Base-by-base conservation (phyloP, 1,140 invertebrate species). In the Dendroctonus ponderosae region DNA sequence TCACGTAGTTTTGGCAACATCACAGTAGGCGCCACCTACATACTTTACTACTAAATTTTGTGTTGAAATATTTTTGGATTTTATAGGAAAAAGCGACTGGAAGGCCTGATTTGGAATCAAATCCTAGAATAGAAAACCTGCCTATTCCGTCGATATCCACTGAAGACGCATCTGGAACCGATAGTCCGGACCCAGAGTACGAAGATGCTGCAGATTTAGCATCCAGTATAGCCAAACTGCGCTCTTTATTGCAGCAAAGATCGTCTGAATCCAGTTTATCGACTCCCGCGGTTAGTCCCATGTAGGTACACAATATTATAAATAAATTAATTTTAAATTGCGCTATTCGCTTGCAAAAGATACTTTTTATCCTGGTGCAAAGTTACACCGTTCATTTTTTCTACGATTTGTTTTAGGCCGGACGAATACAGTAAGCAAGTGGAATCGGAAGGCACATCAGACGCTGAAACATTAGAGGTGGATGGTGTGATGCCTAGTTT, bases 171-270 rank as follows among this genome's bases (percentile, higher is more conserved):
- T 53, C 61, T 7, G 68, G 51, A 39, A 62, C 59, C 6, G 80
- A 80, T 41, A 84, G 82, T 67, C 83, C 83, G 0, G 83, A 85
- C 72, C 87, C 86, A 0, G 82, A 89, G 69, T 89, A 89, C 73
- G 88, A 90, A 75, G 88, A 89, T 71, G 82, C 85, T 0, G 86
- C 87, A 3, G 87, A 89, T 76, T 84, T 90, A 66, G 87, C 87
- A 9, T 84, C 87, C 43, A 88, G 86, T 41, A 89, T 89, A 70
- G 88, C 87, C n/a, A 87, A 88, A 73, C 77, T 89, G 37, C 76
- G 88, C 42, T 85, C 82, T 71, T 75, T 90, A 59, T 77, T 90
- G 42, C 86, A 87, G 71, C 85, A 87, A 71, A 84, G 86, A 67
- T 83, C 83, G 7, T 82, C 80, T 44, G 82, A 82, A 67, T 76